phyloP scores from a whole-genome alignment of 1,140 invertebrate species.

The Drosophila bifasciata region DNA sequence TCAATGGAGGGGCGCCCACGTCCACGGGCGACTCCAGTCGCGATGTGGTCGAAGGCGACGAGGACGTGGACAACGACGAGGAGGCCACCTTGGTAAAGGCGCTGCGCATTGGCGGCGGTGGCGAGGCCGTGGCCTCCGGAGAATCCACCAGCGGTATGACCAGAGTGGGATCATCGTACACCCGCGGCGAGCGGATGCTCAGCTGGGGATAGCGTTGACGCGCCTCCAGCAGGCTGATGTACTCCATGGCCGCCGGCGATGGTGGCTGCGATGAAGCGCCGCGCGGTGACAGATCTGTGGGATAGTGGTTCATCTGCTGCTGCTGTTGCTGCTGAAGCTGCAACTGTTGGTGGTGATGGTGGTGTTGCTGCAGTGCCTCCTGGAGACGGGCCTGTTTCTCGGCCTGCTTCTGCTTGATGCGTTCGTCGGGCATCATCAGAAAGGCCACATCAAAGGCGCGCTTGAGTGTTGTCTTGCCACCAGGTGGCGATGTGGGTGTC shows the following conservation, averaged over 20 bases:
- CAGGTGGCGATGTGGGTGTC: constrained; percentile 23
- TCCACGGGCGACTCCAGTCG: constrained; percentile 70
- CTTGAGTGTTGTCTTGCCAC: constrained; percentile 85
- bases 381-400: constrained; percentile 86
- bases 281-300: constrained; percentile 64
- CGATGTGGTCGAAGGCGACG: constrained; percentile 84
- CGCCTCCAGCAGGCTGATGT: constrained; percentile 70
- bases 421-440: constrained; percentile 93
- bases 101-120: constrained; percentile 86
- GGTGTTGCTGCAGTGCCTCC: constrained; percentile 81
- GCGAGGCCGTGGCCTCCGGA: constrained; percentile 58
- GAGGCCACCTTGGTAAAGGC: constrained; percentile 91
- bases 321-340: constrained; percentile 47
- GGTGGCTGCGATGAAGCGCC: constrained; percentile 64
- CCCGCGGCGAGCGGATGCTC: constrained; percentile 65
- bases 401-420: constrained; percentile 88
- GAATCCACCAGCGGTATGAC: constrained; percentile 66
- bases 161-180: constrained; percentile 81
- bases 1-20: constrained; percentile 87
- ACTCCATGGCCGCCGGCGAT: constrained; percentile 66
- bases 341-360: constrained; percentile 58
- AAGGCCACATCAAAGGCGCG: constrained; percentile 95
- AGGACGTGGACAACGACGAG: constrained; percentile 84
- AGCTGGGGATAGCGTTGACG: constrained; percentile 77
- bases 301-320: constrained; percentile 51